These are phyloP conservation scores for Chalcis sispes DNA, from an alignment of 2,888 invertebrate species.

Conservation along the genomic window DNA sequence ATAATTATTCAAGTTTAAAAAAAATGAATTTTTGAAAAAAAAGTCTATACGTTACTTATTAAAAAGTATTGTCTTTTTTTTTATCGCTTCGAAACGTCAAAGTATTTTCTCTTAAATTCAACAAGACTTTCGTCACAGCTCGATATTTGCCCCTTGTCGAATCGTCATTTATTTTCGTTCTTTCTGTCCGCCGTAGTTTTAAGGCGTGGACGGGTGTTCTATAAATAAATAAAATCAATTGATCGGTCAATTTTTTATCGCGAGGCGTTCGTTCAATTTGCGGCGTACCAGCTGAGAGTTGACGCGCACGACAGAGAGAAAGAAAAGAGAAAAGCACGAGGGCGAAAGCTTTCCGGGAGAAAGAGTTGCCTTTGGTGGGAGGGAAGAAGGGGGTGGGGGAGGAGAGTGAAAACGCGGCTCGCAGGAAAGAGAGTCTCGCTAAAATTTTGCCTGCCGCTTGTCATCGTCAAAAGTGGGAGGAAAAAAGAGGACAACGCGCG, in stretches of 20 bases:
- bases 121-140: background rate
- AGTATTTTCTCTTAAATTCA: background rate
- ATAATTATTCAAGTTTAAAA: too few species aligned
- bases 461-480: background rate
- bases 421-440: background rate
- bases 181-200: background rate
- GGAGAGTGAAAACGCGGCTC: background rate
- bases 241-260: background rate
- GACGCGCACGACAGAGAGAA: background rate
- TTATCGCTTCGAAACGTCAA: too few species aligned
- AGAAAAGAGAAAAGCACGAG: background rate
- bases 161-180: background rate
- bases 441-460: background rate
- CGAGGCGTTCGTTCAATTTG: background rate
- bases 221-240: background rate
- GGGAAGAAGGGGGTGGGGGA: background rate
- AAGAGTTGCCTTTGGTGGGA: background rate
- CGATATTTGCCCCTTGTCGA: background rate
- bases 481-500: conserved; percentile 5
- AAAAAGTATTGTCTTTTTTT: too few species aligned
- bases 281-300: background rate
- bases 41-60: too few species aligned
- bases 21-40: too few species aligned
- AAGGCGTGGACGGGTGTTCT: background rate
- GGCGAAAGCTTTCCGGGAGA: background rate